Base-by-base conservation (phyloP, 1,140 invertebrate genomes). In the Araneus ventricosus region DNA sequence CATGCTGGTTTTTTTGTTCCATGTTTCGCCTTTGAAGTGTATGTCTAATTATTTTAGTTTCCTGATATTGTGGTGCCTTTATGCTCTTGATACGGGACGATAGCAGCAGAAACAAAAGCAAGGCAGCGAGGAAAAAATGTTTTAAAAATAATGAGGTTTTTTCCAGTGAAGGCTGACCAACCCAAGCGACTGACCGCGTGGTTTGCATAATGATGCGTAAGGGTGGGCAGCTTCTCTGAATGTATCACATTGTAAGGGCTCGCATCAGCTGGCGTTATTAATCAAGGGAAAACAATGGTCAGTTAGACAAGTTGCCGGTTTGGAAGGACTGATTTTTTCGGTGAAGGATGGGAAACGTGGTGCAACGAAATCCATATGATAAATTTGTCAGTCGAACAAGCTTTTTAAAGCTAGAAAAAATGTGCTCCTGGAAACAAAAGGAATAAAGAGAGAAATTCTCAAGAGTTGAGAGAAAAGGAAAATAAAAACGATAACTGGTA, bases 61-160 rank as follows among this genome's bases (percentile, higher is more conserved):
- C 85, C 70, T 75, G 4, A 34, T 34, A 37, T 75, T 75, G 17
- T 82, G 75, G 80, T 52, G 39, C 80, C 80, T 41, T 82, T 82
- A 24, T 82, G 24, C 39, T 82, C 22, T 87, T 52, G 41, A 84
- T 45, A 84, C 82, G 45, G 39, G 24, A 75, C 14, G 70, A 34
- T 34, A n/a, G 41, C 34, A 17, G n/a, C 8, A 59, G 20, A 45
- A 75, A 88, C 57, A 80, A 90, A 59, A 27, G 30, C 41, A 24
- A 39, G 30, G 57, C 30, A 75, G 87, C 41, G 45, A 80, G 45
- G 75, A 80, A 90, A 90, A 90, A 79, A 90, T 80, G 67, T 59
- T 45, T 88, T 45, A 63, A 87, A 59, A 91, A 91, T 91, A 91
- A 91, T 91, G 89, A 91, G 89, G 27, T 91, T 91, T 84, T 91